A percentile compares a stretch with the other conserved stretches of the same genome.
phyloP scores from a whole-genome alignment of 2,797 vertebrate species.

The Gallinago stenura region DNA sequence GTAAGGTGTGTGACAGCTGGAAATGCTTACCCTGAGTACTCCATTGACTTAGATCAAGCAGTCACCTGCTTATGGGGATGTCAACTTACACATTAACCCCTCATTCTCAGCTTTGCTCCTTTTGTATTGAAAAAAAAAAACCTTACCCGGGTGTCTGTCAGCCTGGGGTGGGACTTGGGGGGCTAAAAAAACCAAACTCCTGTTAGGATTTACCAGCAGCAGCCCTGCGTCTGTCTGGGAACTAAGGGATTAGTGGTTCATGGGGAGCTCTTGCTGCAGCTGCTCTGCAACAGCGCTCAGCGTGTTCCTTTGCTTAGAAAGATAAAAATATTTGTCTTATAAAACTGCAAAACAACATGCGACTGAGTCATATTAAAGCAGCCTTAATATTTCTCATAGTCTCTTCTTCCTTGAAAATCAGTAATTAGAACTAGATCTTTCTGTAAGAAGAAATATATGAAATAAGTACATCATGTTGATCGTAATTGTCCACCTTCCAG shows the following conservation, averaged over 20 bases:
- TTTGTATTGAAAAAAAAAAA: background rate
- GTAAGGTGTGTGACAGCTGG: constrained; percentile 67
- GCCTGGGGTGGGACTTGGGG: background rate
- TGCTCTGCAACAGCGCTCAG: background rate
- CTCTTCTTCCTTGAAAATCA: background rate
- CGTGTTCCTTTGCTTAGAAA: background rate
- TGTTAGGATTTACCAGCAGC: background rate
- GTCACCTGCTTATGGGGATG: background rate
- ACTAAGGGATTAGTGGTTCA: background rate
- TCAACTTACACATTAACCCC: background rate
- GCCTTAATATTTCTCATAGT: background rate
- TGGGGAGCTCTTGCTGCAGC: background rate
- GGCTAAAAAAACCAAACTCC: background rate
- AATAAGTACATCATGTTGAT: background rate
- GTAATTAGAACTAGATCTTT: background rate
- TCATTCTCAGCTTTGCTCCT: background rate
- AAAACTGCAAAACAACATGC: background rate
- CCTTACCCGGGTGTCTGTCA: background rate
- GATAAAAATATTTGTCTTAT: background rate
- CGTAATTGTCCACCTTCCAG: constrained; percentile 60
- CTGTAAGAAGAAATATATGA: background rate
- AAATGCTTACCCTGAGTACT: background rate
- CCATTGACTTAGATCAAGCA: background rate
- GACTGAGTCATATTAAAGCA: background rate
- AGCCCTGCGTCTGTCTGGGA: background rate